These are phyloP conservation scores for Phortica okadai DNA, from an alignment of 2,888 invertebrate genomes.

Conservation along the genomic window DNA sequence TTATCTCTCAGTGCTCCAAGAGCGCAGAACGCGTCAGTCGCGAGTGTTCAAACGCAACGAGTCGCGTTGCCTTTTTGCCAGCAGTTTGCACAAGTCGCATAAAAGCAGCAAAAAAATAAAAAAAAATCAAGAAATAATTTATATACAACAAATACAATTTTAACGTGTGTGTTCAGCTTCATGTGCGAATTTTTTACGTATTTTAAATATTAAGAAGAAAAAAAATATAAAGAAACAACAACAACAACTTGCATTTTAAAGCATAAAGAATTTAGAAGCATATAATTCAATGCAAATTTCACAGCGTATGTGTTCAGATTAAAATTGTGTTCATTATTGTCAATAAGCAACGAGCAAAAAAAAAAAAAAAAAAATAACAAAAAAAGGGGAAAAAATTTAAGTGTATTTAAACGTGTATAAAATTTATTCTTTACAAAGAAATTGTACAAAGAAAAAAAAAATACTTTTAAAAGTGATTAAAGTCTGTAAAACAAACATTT, in stretches of 20 bases:
- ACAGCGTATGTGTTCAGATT: constrained; percentile 15
- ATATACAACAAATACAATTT: neutral
- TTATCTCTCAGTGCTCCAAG: constrained; percentile 74
- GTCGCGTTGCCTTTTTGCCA: neutral
- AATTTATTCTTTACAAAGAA: neutral
- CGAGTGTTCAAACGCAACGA: constrained; percentile 14
- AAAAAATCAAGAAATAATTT: neutral
- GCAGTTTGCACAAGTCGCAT: constrained; percentile 5
- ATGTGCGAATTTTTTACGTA: neutral
- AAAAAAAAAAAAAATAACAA: neutral
- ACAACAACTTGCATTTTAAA: neutral
- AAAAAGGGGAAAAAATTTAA: neutral
- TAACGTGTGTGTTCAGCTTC: neutral
- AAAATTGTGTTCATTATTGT: constrained; percentile 20
- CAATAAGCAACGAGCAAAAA: constrained; percentile 34
- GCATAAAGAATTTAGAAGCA: neutral
- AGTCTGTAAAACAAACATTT: no score
- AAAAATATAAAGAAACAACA: neutral
- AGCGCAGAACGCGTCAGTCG: constrained; percentile 68
- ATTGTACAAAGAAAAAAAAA: neutral
- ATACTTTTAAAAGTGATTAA: neutral
- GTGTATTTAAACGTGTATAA: neutral
- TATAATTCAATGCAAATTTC: neutral
- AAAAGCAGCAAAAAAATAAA: neutral
- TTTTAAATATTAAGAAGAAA: neutral